phyloP scores from a whole-genome alignment of 2,797 vertebrate genomes.

The Thalassophryne amazonica region DNA sequence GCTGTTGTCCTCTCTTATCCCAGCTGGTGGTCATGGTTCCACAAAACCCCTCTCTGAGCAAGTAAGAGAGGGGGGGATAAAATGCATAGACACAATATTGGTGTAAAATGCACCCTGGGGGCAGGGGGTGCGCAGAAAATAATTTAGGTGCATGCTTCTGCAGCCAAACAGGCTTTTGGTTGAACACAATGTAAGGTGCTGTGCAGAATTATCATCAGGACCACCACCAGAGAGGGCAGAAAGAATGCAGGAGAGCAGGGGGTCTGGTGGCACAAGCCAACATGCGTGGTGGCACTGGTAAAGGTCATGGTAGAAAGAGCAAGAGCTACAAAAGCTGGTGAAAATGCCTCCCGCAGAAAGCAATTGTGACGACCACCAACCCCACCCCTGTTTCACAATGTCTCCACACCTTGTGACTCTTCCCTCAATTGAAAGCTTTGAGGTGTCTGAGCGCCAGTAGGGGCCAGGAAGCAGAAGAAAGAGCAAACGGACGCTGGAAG shows the following conservation, averaged over 20 bases:
- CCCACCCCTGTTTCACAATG: not conserved
- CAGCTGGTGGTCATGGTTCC: slow-evolving; percentile 57
- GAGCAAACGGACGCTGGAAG: slow-evolving; percentile 42
- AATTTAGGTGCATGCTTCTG: slow-evolving; percentile 33
- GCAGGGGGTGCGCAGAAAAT: slow-evolving; percentile 5
- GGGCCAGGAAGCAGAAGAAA: slow-evolving; percentile 46
- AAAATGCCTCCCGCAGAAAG: slow-evolving; percentile 34
- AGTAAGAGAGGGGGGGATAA: slow-evolving; percentile 5
- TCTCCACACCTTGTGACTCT: not conserved
- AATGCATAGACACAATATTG: slow-evolving; percentile 33
- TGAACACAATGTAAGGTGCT: slow-evolving; percentile 35
- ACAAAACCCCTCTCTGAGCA: slow-evolving; percentile 42
- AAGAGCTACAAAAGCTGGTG: slow-evolving; percentile 33
- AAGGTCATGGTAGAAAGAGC: slow-evolving; percentile 53
- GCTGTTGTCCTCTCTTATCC: slow-evolving; percentile 65
- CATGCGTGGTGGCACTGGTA: slow-evolving; percentile 20
- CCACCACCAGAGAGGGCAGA: slow-evolving; percentile 26
- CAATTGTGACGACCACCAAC: slow-evolving; percentile 33
- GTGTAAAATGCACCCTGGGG: slow-evolving; percentile 11
- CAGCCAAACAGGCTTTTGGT: slow-evolving; percentile 42
- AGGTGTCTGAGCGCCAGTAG: slow-evolving; percentile 27
- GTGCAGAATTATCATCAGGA: slow-evolving; percentile 46
- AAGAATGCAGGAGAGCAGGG: slow-evolving; percentile 16
- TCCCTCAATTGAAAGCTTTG: slow-evolving; percentile 41
- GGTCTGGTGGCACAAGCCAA: slow-evolving; percentile 30